phyloP scores from a whole-genome alignment of 1,140 invertebrate genomes.

The Lysiphlebus fabarum region DNA sequence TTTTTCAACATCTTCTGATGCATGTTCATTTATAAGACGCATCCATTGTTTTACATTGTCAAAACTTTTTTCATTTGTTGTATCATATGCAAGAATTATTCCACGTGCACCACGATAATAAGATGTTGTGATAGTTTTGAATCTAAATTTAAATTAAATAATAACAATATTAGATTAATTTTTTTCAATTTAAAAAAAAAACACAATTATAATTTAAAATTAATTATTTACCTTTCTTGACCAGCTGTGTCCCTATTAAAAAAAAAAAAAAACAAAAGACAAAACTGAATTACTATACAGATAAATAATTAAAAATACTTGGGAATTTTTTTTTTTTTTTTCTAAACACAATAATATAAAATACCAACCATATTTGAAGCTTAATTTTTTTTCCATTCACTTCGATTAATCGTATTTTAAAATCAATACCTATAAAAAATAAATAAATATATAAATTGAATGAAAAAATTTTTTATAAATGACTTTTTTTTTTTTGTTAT shows the following conservation, averaged over 20 bases:
- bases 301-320: not conserved
- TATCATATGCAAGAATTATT: constrained; percentile 98
- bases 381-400: constrained; percentile 97
- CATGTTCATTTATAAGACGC: constrained; percentile 95
- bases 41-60: constrained; percentile 99
- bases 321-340: too few species aligned
- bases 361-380: constrained; percentile 87
- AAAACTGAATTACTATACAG: too few species aligned
- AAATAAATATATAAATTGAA: constrained; percentile 13
- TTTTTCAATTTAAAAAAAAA: too few species aligned
- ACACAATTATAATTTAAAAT: too few species aligned
- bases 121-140: constrained; percentile 96
- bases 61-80: constrained; percentile 97
- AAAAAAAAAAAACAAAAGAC: constrained; percentile 18
- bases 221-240: constrained; percentile 72
- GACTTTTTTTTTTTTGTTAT: too few species aligned
- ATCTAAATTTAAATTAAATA: too few species aligned
- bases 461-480: too few species aligned
- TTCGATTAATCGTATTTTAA: constrained; percentile 98
- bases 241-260: constrained; percentile 89
- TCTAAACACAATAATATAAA: constrained; percentile 23
- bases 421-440: constrained; percentile 88
- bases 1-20: constrained; percentile 90
- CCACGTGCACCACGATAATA: constrained; percentile 99
- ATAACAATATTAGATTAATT: too few species aligned